Percentiles rank a stretch among this genome's conserved stretches.
These are phyloP conservation scores for Catocala sponsa DNA, from an alignment of 2,888 invertebrate genomes.

Conservation along the genomic window DNA sequence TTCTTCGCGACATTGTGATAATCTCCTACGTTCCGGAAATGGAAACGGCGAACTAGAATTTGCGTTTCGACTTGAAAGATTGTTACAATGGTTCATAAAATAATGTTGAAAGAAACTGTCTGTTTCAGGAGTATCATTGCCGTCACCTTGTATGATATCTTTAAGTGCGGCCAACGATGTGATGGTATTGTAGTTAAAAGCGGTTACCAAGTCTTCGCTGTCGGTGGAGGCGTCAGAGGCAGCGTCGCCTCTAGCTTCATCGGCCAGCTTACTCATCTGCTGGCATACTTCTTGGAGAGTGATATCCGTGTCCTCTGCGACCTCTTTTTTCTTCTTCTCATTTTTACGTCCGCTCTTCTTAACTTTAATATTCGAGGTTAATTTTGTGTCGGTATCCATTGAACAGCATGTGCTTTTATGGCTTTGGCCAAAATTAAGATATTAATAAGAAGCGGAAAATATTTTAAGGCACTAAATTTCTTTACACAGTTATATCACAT, in stretches of 20 bases:
- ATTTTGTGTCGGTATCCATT: constrained; percentile 78
- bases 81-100: constrained; percentile 92
- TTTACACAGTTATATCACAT: constrained; percentile 62
- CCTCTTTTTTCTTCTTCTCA: constrained; percentile 80
- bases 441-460: constrained; percentile 55
- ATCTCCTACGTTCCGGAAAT: constrained; percentile 89
- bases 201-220: constrained; percentile 90
- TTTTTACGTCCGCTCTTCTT: constrained; percentile 73
- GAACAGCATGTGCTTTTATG: constrained; percentile 70
- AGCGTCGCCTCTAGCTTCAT: constrained; percentile 55
- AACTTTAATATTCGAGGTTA: constrained; percentile 61
- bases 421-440: constrained; percentile 53
- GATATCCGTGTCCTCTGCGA: constrained; percentile 50
- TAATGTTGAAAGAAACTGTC: constrained; percentile 91
- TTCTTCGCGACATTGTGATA: constrained; percentile 95
- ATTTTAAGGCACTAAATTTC: constrained; percentile 44
- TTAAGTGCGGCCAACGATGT: constrained; percentile 90
- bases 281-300: constrained; percentile 59
- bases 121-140: constrained; percentile 86
- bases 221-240: constrained; percentile 87
- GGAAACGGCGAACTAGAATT: constrained; percentile 79
- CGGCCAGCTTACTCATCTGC: constrained; percentile 59
- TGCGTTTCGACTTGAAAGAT: constrained; percentile 89
- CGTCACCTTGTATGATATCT: constrained; percentile 89
- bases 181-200: constrained; percentile 91